Percentiles rank a stretch among this genome's conserved stretches.
These are phyloP conservation scores for Eonycteris spelaea DNA, from an alignment of 2,113 vertebrate species.

Conservation along the genomic window DNA sequence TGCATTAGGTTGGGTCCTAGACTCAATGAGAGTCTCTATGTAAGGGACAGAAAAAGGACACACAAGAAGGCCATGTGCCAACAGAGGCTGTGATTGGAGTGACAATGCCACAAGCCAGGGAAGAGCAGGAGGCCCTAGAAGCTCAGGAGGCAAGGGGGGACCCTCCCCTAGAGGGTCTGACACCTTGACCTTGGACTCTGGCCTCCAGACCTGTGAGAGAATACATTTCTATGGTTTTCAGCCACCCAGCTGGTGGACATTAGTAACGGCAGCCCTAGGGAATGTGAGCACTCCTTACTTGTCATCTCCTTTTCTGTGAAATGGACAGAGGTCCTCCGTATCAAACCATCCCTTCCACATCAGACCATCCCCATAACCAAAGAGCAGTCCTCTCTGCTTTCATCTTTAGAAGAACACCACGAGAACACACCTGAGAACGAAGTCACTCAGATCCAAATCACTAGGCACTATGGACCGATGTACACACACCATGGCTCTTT, in stretches of 20 bases:
- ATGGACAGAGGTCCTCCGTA: neutral
- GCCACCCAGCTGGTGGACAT: fast-evolving
- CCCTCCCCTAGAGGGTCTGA: fast-evolving
- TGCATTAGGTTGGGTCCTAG: too few species aligned
- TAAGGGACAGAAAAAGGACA: neutral
- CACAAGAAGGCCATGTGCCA: too few species aligned
- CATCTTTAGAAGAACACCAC: neutral
- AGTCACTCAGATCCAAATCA: neutral
- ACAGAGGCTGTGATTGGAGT: neutral
- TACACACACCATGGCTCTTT: too few species aligned
- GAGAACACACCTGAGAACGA: neutral
- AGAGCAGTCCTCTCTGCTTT: neutral
- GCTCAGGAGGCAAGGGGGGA: neutral
- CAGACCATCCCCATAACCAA: fast-evolving
- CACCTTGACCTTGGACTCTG: neutral
- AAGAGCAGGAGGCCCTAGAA: neutral
- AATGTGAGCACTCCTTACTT: fast-evolving
- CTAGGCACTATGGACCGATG: too few species aligned
- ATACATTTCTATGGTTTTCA: neutral
- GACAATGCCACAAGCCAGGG: neutral
- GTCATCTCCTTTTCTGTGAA: neutral
- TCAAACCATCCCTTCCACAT: fast-evolving
- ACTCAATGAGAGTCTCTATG: neutral
- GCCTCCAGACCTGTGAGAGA: neutral
- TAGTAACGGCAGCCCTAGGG: fast-evolving